phyloP scores from a whole-genome alignment of 2,888 invertebrate species.

The Xestoiulus laeticollis region DNA sequence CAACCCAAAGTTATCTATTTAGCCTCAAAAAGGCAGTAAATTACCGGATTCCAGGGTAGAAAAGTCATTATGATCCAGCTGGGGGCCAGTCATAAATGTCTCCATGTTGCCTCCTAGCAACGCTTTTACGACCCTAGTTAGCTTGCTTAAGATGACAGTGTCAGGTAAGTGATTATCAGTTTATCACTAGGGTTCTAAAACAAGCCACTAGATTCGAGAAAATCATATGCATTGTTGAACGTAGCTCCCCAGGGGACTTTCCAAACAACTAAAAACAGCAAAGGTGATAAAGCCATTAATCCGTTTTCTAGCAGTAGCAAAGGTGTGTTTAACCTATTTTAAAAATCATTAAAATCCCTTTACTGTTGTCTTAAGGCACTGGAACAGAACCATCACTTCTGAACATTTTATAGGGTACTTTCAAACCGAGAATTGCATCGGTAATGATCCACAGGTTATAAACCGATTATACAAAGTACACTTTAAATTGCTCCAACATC shows the following conservation, averaged over 20 bases:
- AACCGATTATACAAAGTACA: neutral
- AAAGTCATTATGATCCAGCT: neutral
- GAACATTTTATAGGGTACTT: neutral
- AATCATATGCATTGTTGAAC: neutral
- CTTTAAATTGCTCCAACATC: neutral
- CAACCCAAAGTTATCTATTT: neutral
- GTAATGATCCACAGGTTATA: neutral
- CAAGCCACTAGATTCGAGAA: no score
- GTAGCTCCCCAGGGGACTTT: conserved; percentile 30
- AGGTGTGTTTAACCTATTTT: no score
- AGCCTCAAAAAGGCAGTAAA: neutral
- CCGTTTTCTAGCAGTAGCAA: neutral
- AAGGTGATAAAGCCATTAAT: conserved; percentile 11
- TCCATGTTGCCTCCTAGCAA: no score
- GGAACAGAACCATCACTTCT: no score
- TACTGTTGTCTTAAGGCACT: no score
- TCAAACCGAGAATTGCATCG: neutral
- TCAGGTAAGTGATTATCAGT: no score
- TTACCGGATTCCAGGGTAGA: neutral
- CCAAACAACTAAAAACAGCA: neutral
- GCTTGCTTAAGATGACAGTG: no score
- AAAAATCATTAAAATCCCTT: no score
- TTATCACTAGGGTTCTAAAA: no score
- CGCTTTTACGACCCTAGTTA: no score
- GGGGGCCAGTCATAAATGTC: no score